Evolutionary conservation across 2,888 invertebrate genomes (phyloP).

Genomic region (Falcaria lacertinaria): DNA sequence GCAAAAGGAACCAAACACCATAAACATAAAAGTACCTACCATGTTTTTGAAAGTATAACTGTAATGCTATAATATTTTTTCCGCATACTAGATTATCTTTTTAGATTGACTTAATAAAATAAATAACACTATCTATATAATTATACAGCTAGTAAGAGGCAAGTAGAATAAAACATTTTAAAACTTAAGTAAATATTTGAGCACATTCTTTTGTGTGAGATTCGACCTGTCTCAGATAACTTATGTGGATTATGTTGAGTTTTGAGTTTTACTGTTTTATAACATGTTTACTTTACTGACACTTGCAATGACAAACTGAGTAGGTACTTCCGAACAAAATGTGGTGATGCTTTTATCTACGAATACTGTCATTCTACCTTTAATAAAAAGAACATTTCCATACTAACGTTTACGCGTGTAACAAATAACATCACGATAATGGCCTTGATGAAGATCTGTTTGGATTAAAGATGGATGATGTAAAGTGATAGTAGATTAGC

Average conservation of each 20-base stretch:
- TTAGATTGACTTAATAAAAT: no score
- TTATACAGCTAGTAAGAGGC: no score
- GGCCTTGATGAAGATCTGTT: conserved; percentile 46
- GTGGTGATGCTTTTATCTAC: no score
- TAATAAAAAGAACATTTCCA: not conserved
- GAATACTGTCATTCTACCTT: no score
- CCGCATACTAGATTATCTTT: no score
- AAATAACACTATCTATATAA: no score
- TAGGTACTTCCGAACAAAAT: no score
- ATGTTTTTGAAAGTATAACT: not conserved
- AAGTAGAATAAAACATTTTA: conserved; percentile 9
- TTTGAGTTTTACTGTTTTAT: conserved; percentile 37
- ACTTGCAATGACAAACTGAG: conserved; percentile 17
- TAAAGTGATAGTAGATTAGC: conserved; percentile 43
- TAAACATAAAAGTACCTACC: not conserved
- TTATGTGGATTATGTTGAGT: conserved; percentile 30
- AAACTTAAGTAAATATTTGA: conserved; percentile 19
- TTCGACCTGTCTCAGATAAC: conserved; percentile 36
- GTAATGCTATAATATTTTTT: not conserved
- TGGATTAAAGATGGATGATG: conserved; percentile 59
- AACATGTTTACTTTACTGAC: conserved; percentile 57
- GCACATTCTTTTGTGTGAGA: conserved; percentile 23
- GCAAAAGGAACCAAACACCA: not conserved
- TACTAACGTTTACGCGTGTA: not conserved
- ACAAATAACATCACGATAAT: conserved; percentile 3